phyloP scores from a whole-genome alignment of 2,797 vertebrate species.

The Meda fulgida region DNA sequence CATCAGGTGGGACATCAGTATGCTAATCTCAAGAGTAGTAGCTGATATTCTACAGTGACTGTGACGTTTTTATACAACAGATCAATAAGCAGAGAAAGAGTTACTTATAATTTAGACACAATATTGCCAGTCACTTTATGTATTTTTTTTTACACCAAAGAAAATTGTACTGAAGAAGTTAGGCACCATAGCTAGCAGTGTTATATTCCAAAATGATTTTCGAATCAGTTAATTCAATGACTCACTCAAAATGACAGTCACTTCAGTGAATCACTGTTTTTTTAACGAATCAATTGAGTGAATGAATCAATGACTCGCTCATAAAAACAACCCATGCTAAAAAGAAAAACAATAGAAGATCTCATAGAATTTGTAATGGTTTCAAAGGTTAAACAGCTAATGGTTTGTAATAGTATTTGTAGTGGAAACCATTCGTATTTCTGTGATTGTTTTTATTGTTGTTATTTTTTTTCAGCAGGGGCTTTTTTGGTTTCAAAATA shows the following conservation, averaged over 20 bases:
- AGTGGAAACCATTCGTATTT: not conserved
- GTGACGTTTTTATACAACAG: not conserved
- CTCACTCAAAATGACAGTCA: not conserved
- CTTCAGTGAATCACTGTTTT: not conserved
- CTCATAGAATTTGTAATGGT: not conserved
- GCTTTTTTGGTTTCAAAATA: not conserved
- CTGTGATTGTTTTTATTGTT: not conserved
- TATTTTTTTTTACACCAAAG: not conserved
- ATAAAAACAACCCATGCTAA: not conserved
- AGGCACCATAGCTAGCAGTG: not conserved
- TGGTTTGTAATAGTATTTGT: too few species aligned
- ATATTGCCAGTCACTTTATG: too few species aligned
- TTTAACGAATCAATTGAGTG: not conserved
- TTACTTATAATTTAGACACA: not conserved
- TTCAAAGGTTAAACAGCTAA: not conserved
- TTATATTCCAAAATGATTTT: not conserved
- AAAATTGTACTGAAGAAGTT: not conserved
- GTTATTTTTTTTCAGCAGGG: not conserved
- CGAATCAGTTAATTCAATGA: not conserved
- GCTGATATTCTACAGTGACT: not conserved
- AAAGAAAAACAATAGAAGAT: not conserved
- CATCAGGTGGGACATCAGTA: slow-evolving; percentile 79
- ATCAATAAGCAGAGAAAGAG: not conserved
- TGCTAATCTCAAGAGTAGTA: not conserved
- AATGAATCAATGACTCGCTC: not conserved